Evolutionary conservation across 23 tunicate genomes (phyloP).

Genomic region (Halocynthia roretzi): DNA sequence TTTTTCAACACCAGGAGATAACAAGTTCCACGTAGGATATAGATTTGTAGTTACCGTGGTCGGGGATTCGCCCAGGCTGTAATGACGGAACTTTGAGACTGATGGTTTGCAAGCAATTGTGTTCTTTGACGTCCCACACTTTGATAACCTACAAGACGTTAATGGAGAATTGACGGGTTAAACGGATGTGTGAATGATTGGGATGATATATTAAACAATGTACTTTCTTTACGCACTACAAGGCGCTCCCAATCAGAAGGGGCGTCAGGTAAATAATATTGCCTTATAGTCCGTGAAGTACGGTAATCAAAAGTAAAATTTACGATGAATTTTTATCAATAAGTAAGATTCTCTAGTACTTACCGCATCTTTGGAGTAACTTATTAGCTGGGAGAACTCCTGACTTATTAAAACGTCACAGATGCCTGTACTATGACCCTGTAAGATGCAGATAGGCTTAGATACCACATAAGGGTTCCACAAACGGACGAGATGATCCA

Average conservation of each 20-base stretch:
- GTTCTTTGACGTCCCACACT: slow-evolving; percentile 92
- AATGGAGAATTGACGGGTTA: neutral
- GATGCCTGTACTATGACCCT: slow-evolving; percentile 90
- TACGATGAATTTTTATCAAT: neutral
- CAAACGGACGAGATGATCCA: slow-evolving; percentile 83
- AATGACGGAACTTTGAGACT: slow-evolving; percentile 80
- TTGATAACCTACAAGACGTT: slow-evolving; percentile 43
- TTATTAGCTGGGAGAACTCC: slow-evolving; percentile 59
- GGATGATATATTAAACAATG: neutral
- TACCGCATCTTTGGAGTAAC: slow-evolving; percentile 90
- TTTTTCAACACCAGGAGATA: neutral
- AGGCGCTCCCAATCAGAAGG: neutral
- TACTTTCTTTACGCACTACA: neutral
- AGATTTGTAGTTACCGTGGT: slow-evolving; percentile 54
- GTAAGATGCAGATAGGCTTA: slow-evolving; percentile 68
- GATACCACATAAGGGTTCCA: slow-evolving; percentile 98
- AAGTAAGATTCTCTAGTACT: neutral
- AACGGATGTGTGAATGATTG: neutral
- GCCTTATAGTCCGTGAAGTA: too few relatives aligned
- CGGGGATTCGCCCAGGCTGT: slow-evolving; percentile 84
- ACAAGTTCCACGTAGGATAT: neutral
- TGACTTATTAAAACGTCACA: slow-evolving; percentile 80
- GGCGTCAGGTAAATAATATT: neutral
- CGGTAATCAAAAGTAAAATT: neutral
- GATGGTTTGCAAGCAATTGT: slow-evolving; percentile 70